These are phyloP conservation scores for Cavia porcellus DNA, from an alignment of 2,113 vertebrate species.

Conservation along the genomic window DNA sequence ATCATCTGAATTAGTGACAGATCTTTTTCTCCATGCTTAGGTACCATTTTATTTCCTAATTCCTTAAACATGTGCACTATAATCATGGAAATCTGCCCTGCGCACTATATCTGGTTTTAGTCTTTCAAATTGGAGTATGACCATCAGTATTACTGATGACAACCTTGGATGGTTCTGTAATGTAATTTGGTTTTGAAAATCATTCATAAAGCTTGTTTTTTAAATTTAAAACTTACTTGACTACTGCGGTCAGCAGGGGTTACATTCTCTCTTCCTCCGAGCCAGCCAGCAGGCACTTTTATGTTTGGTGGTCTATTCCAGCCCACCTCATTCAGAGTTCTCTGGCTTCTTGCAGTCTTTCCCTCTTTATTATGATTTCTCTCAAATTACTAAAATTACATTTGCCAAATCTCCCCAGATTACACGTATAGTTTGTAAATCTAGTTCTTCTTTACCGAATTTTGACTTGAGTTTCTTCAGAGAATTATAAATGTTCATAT, in stretches of 20 bases:
- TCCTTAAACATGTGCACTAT: conserved; percentile 68
- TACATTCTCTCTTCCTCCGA: background rate
- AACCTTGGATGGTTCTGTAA: conserved; percentile 56
- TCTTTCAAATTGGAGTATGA: conserved; percentile 55
- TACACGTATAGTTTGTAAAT: background rate
- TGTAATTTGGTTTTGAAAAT: conserved; percentile 72
- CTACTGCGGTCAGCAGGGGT: background rate
- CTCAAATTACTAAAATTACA: conserved; percentile 3
- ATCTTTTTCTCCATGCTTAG: conserved; percentile 67
- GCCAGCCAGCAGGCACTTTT: conserved; percentile 13
- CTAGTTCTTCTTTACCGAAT: conserved; percentile 38
- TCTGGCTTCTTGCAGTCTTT: background rate
- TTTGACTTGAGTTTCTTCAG: conserved; percentile 13
- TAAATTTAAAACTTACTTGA: conserved; percentile 62
- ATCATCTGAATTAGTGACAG: conserved; percentile 76
- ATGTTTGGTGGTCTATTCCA: background rate
- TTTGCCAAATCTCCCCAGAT: background rate
- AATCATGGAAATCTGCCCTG: conserved; percentile 35
- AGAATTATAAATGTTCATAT: background rate
- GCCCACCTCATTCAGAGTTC: background rate
- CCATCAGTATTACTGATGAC: conserved; percentile 64
- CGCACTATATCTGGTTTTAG: conserved; percentile 65
- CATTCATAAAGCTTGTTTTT: conserved; percentile 54
- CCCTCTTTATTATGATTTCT: background rate
- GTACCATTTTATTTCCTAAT: conserved; percentile 78